Base-by-base conservation (phyloP, 2,797 vertebrate species). In the Bradypus variegatus region DNA sequence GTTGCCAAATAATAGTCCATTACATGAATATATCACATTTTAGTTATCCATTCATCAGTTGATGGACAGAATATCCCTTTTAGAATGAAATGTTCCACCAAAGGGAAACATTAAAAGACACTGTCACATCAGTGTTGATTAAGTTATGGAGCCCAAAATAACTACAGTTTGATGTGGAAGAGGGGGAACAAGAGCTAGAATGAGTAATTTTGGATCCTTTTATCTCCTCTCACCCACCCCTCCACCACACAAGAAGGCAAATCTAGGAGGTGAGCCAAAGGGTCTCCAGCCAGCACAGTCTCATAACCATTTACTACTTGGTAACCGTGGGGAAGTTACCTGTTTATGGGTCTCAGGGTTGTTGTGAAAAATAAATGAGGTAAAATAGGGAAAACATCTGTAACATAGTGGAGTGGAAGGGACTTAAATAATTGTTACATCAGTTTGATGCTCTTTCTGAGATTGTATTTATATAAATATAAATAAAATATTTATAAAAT, bases 111-210 rank as follows among this genome's bases (percentile, higher is more conserved):
- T 75, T 58, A 38, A 83, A 84, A 86, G 79, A 14, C 13, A 58
- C 2, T 5, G 80, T 55, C 60, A 79, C 36, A 69, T 79, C 50
- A 83, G 16, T 92, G 62, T 29, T 10, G 13, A 84, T 55, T 70
- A 80, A 67, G 45, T 14, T n/a, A 85, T 41, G 45, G 53, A 85
- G 87, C 21, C 38, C n/a, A 78, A 89, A 15, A 77, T 92, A 91
- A 72, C 81, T 41, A 72, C 36, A 55, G 29, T 92, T 64, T 87
- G 72, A 91, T 58, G n/a, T 91, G 50, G 81, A 86, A 93, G 62
- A 67, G 21, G 15, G 21, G 45, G 16, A 69, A 82, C 9, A 78
- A 86, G 21, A 89, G 12, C 8, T n/a, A 86, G 55, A 86, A 73
- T 75, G 73, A 65, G 29, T 73, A 81, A 79, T 76, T 58, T 33